These are phyloP conservation scores for Bubo bubo DNA, from an alignment of 2,113 vertebrate genomes.

Conservation along the genomic window DNA sequence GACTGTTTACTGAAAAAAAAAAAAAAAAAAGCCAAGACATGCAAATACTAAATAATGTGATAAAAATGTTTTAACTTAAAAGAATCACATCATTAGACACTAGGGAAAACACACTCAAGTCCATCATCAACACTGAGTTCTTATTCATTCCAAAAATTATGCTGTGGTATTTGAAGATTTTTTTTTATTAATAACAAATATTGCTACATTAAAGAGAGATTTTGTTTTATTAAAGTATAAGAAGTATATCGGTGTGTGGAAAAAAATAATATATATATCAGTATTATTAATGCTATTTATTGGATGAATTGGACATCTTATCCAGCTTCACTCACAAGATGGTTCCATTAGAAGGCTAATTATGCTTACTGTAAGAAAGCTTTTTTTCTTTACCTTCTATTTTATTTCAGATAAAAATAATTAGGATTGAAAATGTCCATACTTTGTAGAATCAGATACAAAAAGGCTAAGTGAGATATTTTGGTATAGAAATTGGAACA, in stretches of 20 bases:
- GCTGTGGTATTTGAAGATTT: accelerated
- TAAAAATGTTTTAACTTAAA: neutral
- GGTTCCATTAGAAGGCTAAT: neutral
- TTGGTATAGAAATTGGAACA: neutral
- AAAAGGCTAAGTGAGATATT: neutral
- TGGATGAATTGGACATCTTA: neutral
- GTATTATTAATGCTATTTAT: neutral
- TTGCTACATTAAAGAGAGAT: neutral
- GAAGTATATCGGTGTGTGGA: neutral
- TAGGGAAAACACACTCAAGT: neutral
- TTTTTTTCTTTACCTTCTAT: neutral
- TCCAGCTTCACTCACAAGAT: neutral
- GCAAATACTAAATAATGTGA: neutral
- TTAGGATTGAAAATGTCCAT: neutral
- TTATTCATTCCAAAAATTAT: neutral
- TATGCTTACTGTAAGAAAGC: accelerated
- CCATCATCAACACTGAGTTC: neutral
- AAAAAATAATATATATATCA: neutral
- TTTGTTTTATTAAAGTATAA: neutral
- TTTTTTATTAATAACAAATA: neutral
- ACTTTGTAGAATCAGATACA: neutral
- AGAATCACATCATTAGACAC: neutral
- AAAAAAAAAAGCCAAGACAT: accelerated
- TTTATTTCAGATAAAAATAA: neutral
- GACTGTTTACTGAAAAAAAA: neutral